Evolutionary conservation across 1,140 invertebrate genomes (phyloP).

Genomic region (Penaeus chinensis): DNA sequence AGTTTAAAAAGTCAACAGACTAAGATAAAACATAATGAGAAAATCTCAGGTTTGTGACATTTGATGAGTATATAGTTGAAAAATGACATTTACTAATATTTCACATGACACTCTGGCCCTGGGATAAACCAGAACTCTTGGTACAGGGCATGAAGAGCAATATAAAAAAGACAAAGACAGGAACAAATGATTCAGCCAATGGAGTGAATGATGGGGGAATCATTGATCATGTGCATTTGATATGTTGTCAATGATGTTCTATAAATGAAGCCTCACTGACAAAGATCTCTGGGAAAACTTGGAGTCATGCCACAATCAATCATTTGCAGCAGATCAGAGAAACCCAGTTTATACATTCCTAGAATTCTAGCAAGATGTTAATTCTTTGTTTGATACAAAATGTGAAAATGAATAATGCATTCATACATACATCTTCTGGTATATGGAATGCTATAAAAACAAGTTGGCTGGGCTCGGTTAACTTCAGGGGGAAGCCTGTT

Average conservation of each 20-base stretch:
- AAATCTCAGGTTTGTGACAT: slow-evolving; percentile 58
- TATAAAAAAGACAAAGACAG: slow-evolving; percentile 18
- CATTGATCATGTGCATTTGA: neutral
- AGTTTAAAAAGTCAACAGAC: slow-evolving; percentile 25
- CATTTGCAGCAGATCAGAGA: slow-evolving; percentile 38
- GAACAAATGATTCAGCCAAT: slow-evolving; percentile 24
- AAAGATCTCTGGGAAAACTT: too few species aligned
- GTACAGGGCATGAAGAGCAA: slow-evolving; percentile 18
- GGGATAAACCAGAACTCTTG: slow-evolving; percentile 53
- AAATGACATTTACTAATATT: slow-evolving; percentile 40
- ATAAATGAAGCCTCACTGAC: too few species aligned
- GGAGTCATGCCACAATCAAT: neutral
- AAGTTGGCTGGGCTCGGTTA: slow-evolving; percentile 48
- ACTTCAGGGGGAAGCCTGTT: slow-evolving; percentile 35
- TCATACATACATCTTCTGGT: slow-evolving; percentile 60
- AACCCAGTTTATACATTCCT: slow-evolving; percentile 46
- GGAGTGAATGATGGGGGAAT: slow-evolving; percentile 7
- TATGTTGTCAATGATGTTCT: neutral
- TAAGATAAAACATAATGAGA: slow-evolving; percentile 49
- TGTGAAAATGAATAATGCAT: slow-evolving; percentile 63
- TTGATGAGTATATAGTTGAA: slow-evolving; percentile 45
- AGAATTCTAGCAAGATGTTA: slow-evolving; percentile 51
- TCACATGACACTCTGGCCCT: slow-evolving; percentile 45
- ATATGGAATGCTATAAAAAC: slow-evolving; percentile 63
- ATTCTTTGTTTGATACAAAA: slow-evolving; percentile 55